These are phyloP conservation scores for Tanypteryx hageni DNA, from an alignment of 2,888 invertebrate species.

Conservation along the genomic window DNA sequence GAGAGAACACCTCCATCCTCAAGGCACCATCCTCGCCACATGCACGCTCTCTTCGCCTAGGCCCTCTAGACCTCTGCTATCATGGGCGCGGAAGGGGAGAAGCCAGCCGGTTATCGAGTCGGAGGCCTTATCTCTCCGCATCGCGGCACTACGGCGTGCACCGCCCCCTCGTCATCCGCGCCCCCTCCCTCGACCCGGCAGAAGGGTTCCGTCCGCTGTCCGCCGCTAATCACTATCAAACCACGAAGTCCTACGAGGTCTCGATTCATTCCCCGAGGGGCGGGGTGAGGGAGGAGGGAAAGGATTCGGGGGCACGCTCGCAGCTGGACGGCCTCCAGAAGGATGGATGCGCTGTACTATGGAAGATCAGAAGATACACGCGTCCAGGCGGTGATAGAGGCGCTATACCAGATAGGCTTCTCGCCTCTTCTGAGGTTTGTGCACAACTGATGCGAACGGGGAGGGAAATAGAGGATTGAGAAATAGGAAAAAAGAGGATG, in stretches of 20 bases:
- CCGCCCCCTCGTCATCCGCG: too few species aligned
- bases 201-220: too few species aligned
- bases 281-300: not conserved
- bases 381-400: not conserved
- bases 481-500: slow-evolving; percentile 1
- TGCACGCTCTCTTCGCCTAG: not conserved
- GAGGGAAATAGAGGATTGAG: slow-evolving; percentile 30
- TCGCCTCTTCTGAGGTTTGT: slow-evolving; percentile 28
- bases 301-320: not conserved
- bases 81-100: not conserved
- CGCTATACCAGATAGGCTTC: not conserved
- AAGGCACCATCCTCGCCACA: not conserved
- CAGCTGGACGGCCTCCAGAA: not conserved
- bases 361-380: not conserved
- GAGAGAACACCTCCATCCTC: not conserved
- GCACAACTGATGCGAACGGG: slow-evolving; percentile 46
- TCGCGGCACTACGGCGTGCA: too few species aligned
- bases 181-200: too few species aligned
- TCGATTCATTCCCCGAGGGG: too few species aligned
- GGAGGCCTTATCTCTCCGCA: not conserved
- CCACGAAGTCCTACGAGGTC: too few species aligned
- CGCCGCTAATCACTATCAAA: too few species aligned
- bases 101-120: not conserved
- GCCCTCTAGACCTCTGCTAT: not conserved
- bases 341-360: not conserved